Evolutionary conservation across 2,888 invertebrate genomes (phyloP).

Genomic region (Eupithecia pulchellata): DNA sequence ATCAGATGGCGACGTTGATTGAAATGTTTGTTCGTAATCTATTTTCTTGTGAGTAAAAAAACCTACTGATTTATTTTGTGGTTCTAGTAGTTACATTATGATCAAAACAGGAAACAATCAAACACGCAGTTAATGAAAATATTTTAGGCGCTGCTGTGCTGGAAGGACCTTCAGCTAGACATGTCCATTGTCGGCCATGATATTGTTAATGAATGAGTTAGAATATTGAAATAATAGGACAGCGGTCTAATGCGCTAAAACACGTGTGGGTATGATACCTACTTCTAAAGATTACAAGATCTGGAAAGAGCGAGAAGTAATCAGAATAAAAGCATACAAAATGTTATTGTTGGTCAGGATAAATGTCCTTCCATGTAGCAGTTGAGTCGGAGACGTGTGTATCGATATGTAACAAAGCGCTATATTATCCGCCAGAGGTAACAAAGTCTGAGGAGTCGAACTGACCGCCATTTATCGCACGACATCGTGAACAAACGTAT

Average conservation of each 20-base stretch:
- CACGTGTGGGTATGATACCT: no score
- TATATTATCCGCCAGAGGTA: slow-evolving; percentile 68
- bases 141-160: neutral
- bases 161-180: neutral
- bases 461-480: slow-evolving; percentile 64
- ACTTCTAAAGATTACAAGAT: no score
- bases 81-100: neutral
- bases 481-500: slow-evolving; percentile 43
- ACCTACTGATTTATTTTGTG: neutral
- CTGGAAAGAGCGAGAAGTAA: neutral
- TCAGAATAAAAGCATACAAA: neutral
- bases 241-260: neutral
- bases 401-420: slow-evolving; percentile 49
- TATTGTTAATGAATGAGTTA: neutral
- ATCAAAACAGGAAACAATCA: neutral
- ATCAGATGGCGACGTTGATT: slow-evolving; percentile 69
- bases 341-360: neutral
- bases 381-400: slow-evolving; percentile 25
- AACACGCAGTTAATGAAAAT: neutral
- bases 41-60: slow-evolving; percentile 9
- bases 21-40: slow-evolving; percentile 53
- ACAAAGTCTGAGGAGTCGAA: slow-evolving; percentile 72
- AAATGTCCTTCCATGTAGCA: neutral
- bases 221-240: neutral
- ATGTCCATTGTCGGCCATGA: neutral